Percentiles rank a stretch among this genome's conserved stretches.
These are phyloP conservation scores for Scomber scombrus DNA, from an alignment of 2,113 vertebrate species.

Conservation along the genomic window DNA sequence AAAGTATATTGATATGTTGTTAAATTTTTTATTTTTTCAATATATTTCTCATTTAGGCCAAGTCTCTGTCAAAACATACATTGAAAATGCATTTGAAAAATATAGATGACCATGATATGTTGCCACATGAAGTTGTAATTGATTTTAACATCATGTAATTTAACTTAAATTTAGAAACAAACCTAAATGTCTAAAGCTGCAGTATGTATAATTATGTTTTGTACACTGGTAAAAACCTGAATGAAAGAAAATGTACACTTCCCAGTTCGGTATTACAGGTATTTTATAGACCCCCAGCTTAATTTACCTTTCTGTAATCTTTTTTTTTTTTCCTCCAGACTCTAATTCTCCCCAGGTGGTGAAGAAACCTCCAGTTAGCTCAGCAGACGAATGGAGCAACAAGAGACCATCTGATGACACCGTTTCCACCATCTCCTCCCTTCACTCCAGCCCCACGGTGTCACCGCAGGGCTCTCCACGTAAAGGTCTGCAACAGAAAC, in stretches of 20 bases:
- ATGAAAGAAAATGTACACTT: background rate
- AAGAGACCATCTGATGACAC: constrained; percentile 91
- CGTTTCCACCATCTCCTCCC: constrained; percentile 88
- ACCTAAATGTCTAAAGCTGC: too few species aligned
- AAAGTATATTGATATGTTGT: too few species aligned
- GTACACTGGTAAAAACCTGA: too few species aligned
- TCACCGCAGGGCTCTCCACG: constrained; percentile 94
- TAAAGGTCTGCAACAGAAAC: constrained; percentile 87
- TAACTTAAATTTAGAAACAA: too few species aligned
- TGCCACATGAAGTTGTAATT: too few species aligned
- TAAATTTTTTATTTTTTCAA: too few species aligned
- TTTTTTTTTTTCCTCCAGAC: constrained; percentile 71
- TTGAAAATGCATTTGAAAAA: too few species aligned
- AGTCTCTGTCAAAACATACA: too few species aligned
- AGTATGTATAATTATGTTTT: too few species aligned
- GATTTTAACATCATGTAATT: too few species aligned
- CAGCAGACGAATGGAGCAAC: constrained; percentile 87
- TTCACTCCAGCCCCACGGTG: constrained; percentile 92
- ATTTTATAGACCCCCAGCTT: background rate
- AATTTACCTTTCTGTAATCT: constrained; percentile 9
- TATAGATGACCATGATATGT: too few species aligned
- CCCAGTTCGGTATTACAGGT: background rate
- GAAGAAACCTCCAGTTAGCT: constrained; percentile 86
- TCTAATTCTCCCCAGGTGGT: constrained; percentile 87
- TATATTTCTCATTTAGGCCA: too few species aligned